Evolutionary conservation across 2,797 vertebrate species (phyloP).

Genomic region (Centropyge bicolor): DNA sequence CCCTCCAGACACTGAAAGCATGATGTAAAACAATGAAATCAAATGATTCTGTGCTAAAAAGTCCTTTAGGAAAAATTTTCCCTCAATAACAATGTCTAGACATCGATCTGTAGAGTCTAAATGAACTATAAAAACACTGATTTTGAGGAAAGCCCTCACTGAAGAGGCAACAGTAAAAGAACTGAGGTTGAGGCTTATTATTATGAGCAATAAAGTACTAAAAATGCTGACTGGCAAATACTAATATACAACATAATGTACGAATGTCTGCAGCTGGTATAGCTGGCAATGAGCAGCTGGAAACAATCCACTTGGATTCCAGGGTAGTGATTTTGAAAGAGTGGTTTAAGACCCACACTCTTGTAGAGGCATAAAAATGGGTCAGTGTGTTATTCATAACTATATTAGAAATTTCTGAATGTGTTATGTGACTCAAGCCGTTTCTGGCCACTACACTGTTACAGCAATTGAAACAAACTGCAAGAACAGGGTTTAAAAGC

Average conservation of each 20-base stretch:
- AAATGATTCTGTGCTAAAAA: conserved; percentile 52
- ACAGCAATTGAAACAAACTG: conserved; percentile 5
- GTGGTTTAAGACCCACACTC: conserved; percentile 9
- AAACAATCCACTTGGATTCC: conserved; percentile 43
- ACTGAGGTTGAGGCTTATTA: conserved; percentile 47
- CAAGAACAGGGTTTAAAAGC: conserved; percentile 22
- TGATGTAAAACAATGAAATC: conserved; percentile 65
- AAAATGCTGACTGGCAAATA: conserved; percentile 61
- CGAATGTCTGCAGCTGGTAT: conserved; percentile 52
- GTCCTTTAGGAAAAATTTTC: conserved; percentile 47
- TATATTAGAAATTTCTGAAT: conserved; percentile 10
- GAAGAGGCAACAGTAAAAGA: conserved; percentile 46
- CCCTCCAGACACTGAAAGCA: conserved; percentile 48
- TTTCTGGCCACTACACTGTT: not conserved
- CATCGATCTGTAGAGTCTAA: conserved; percentile 50
- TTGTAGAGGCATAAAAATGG: conserved; percentile 20
- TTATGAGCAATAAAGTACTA: conserved; percentile 62
- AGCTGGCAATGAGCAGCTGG: conserved; percentile 53
- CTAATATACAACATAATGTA: conserved; percentile 41
- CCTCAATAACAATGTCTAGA: conserved; percentile 72
- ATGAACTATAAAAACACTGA: conserved; percentile 63
- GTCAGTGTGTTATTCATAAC: conserved; percentile 24
- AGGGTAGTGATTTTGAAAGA: conserved; percentile 28
- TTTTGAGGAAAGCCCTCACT: conserved; percentile 59
- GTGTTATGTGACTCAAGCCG: conserved; percentile 8